Evolutionary conservation across 1,140 invertebrate genomes (phyloP).

Genomic region (Venustaconcha ellipsiformis): DNA sequence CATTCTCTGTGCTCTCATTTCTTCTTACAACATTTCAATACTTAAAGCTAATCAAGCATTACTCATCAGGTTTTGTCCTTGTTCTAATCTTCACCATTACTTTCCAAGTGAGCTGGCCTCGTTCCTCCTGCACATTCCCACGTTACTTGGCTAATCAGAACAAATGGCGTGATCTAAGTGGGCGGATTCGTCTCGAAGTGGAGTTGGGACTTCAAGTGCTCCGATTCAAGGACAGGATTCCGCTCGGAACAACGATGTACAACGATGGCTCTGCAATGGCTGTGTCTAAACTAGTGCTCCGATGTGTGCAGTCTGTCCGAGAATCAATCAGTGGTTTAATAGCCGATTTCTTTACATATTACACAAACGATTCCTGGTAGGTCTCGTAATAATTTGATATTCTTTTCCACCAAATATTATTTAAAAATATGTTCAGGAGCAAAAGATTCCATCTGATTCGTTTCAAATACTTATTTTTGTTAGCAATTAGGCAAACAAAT

Average conservation of each 20-base stretch:
- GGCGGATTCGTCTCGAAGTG: conserved; percentile 19
- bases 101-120: conserved; percentile 13
- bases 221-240: conserved; percentile 8
- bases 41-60: too few relatives aligned
- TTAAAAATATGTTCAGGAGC: too few relatives aligned
- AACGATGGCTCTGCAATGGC: conserved; percentile 5
- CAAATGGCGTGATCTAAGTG: conserved; percentile 29
- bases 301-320: conserved; percentile 16
- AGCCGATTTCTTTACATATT: conserved; percentile 26
- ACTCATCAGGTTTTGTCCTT: too few relatives aligned
- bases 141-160: conserved; percentile 18
- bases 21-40: too few relatives aligned
- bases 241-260: conserved; percentile 5
- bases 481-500: too few relatives aligned
- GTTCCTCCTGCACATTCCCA: conserved; percentile 22
- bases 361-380: conserved; percentile 26
- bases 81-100: too few relatives aligned
- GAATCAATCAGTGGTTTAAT: conserved; percentile 10
- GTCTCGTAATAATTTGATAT: too few relatives aligned
- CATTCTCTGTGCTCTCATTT: too few relatives aligned
- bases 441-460: too few relatives aligned
- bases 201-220: conserved; percentile 22
- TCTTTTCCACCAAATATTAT: too few relatives aligned
- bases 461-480: too few relatives aligned
- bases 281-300: conserved; percentile 16